Conservation (phyloP, 2,797 vertebrate genomes). For the Melanotaenia trifasciata region DNA sequence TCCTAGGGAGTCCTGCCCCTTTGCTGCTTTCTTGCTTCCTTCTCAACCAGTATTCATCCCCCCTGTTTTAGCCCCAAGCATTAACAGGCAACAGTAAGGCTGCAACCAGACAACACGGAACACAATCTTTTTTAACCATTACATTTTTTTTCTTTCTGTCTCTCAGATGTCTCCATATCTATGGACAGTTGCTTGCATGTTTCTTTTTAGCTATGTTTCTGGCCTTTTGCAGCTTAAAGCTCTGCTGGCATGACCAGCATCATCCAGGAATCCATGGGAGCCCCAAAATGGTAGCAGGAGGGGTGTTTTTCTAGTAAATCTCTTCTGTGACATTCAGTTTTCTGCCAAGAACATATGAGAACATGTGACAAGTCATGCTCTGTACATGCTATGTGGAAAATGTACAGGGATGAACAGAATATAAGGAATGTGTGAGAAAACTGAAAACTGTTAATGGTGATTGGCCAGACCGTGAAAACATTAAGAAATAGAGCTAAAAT, state of each 20-base stretch:
- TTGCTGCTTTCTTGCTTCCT: slow-evolving; percentile 38
- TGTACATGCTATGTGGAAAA: slow-evolving; percentile 30
- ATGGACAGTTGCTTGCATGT: slow-evolving; percentile 40
- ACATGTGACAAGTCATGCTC: slow-evolving; percentile 35
- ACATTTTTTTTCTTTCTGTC: slow-evolving; percentile 14
- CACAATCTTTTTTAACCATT: slow-evolving; percentile 31
- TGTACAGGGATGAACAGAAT: slow-evolving; percentile 27
- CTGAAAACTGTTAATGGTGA: slow-evolving; percentile 5
- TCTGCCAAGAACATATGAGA: slow-evolving; percentile 23
- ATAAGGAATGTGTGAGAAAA: slow-evolving; percentile 28
- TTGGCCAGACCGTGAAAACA: slow-evolving; percentile 1
- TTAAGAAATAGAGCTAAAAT: slow-evolving; percentile 6
- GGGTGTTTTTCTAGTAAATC: slow-evolving; percentile 17
- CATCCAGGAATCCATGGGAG: slow-evolving; percentile 27
- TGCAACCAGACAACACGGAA: slow-evolving; percentile 44
- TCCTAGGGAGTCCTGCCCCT: slow-evolving; percentile 52
- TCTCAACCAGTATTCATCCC: slow-evolving; percentile 31
- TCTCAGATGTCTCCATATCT: slow-evolving; percentile 29
- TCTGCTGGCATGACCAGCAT: slow-evolving; percentile 42
- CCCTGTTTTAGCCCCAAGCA: slow-evolving; percentile 37
- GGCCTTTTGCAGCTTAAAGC: slow-evolving; percentile 38
- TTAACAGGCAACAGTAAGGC: slow-evolving; percentile 62
- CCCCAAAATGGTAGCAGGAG: slow-evolving; percentile 31
- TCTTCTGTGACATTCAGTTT: slow-evolving; percentile 33
- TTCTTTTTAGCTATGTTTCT: slow-evolving; percentile 54